Conservation (phyloP, 2,888 invertebrate genomes). For the Itoplectis maculator region DNA sequence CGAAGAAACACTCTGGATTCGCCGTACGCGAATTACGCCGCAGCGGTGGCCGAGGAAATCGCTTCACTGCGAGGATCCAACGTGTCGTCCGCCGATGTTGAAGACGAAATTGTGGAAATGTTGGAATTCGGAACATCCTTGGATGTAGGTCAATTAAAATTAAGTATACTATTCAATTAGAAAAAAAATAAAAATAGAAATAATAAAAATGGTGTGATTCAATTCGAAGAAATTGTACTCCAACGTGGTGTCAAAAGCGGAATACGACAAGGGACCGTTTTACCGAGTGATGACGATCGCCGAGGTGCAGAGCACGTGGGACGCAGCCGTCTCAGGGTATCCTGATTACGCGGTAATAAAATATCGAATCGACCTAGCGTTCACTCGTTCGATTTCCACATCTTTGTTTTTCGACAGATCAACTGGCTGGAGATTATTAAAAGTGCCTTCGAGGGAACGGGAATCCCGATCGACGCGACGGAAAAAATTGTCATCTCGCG, state of each 20-base stretch:
- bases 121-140: not conserved
- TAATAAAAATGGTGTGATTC: not conserved
- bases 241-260: not conserved
- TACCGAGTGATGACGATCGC: not conserved
- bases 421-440: slow-evolving; percentile 15
- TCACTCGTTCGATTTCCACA: not conserved
- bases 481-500: not conserved
- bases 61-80: not conserved
- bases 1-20: not conserved
- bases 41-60: not conserved
- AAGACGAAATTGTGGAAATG: not conserved
- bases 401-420: slow-evolving; percentile 10
- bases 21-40: not conserved
- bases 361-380: too few relatives aligned
- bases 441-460: not conserved
- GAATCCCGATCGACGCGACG: not conserved
- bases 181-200: not conserved
- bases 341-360: not conserved
- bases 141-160: not conserved
- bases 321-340: not conserved
- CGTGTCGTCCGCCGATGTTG: not conserved
- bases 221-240: not conserved
- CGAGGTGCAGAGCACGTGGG: not conserved
- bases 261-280: not conserved
- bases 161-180: not conserved